Percentiles rank a stretch among this genome's conserved stretches.
phyloP scores from a whole-genome alignment of 2,797 vertebrate species.

The Gymnopithys bicolor region DNA sequence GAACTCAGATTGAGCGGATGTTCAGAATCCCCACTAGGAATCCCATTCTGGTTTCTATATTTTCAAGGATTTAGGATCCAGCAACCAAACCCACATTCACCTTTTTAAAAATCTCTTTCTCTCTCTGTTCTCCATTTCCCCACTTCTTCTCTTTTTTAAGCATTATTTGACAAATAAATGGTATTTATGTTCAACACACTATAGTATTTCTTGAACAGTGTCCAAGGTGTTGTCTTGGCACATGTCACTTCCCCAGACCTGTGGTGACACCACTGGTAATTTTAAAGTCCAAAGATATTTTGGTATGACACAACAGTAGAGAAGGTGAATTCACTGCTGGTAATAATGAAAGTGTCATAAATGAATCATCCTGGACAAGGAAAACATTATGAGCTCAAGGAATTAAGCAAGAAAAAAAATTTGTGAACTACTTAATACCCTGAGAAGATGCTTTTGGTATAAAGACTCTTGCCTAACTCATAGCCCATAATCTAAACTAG shows the following conservation, averaged over 20 bases:
- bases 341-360: background rate
- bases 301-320: background rate
- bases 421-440: background rate
- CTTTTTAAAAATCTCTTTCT: background rate
- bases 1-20: background rate
- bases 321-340: background rate
- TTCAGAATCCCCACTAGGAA: background rate
- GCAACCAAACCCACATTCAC: background rate
- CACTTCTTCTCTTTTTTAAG: background rate
- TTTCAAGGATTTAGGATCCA: background rate
- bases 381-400: background rate
- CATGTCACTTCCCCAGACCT: background rate
- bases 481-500: background rate
- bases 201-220: background rate
- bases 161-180: background rate
- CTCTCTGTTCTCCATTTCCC: background rate
- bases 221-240: background rate
- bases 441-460: background rate
- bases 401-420: background rate
- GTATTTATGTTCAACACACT: background rate
- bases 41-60: background rate
- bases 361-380: background rate
- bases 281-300: background rate
- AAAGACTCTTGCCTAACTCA: background rate
- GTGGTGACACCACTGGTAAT: background rate